phyloP scores from a whole-genome alignment of 2,113 vertebrate species.

The Corythornis madagascariensis region DNA sequence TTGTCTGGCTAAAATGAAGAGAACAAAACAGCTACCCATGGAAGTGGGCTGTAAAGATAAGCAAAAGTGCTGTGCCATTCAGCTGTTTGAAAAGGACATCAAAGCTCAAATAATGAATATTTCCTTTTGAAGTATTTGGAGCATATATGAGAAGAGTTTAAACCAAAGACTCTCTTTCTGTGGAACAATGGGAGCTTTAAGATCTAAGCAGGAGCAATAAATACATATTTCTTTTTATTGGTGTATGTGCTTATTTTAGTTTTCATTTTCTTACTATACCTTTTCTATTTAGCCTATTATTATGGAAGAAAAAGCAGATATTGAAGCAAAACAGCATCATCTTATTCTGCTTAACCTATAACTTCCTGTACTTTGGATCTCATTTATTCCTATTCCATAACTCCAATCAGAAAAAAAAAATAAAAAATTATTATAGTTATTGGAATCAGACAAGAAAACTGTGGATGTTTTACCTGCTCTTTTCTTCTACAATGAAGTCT shows the following conservation, averaged over 20 bases:
- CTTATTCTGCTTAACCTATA: neutral
- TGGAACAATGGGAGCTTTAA: neutral
- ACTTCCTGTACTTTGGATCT: neutral
- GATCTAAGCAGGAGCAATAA: neutral
- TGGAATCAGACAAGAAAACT: neutral
- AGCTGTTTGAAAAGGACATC: neutral
- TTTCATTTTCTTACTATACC: neutral
- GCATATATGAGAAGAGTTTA: neutral
- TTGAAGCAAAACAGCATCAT: neutral
- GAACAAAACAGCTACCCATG: neutral
- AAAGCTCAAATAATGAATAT: neutral
- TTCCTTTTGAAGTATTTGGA: slow-evolving; percentile 7
- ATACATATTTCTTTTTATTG: neutral
- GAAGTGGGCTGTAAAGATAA: neutral
- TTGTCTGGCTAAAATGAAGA: neutral
- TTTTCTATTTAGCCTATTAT: neutral
- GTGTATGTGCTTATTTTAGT: neutral
- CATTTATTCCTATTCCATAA: neutral
- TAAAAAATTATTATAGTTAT: neutral
- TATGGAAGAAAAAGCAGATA: neutral
- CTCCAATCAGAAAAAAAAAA: neutral
- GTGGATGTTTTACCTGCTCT: neutral
- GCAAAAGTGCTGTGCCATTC: neutral
- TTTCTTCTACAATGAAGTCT: neutral
- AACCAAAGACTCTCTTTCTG: neutral